Evolutionary conservation across 2,888 invertebrate genomes (phyloP).

Genomic region (Chymomyza fuscimana): DNA sequence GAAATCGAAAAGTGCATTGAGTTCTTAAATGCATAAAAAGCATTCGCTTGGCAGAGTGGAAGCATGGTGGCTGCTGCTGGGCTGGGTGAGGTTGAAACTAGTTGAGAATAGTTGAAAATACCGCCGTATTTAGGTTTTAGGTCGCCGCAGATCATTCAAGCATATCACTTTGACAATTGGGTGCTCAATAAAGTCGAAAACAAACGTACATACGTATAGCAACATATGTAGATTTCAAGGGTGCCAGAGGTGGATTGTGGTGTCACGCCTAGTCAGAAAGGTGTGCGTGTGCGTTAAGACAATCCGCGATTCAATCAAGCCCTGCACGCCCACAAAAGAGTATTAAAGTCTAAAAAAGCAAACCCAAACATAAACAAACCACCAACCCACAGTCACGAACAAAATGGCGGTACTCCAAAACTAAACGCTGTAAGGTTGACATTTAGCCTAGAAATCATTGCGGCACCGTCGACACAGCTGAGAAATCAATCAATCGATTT

Average conservation of each 20-base stretch:
- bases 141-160: slow-evolving; percentile 63
- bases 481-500: slow-evolving; percentile 76
- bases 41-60: neutral
- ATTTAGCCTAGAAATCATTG: neutral
- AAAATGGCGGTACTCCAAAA: slow-evolving; percentile 51
- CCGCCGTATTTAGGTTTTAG: slow-evolving; percentile 70
- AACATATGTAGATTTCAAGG: neutral
- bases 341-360: neutral
- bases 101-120: slow-evolving; percentile 47
- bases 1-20: slow-evolving; percentile 44
- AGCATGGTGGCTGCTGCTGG: neutral
- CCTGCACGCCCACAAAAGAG: too few species aligned
- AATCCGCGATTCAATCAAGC: too few species aligned
- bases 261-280: neutral
- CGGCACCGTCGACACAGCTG: slow-evolving; percentile 61
- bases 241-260: neutral
- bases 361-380: slow-evolving; percentile 28
- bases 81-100: neutral
- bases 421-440: neutral
- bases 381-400: too few species aligned
- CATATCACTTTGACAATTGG: slow-evolving; percentile 63
- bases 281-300: too few species aligned
- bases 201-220: neutral
- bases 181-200: slow-evolving; percentile 44
- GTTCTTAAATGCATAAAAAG: slow-evolving; percentile 50